phyloP scores from a whole-genome alignment of 2,888 invertebrate genomes.

The Epistrophe eligans region DNA sequence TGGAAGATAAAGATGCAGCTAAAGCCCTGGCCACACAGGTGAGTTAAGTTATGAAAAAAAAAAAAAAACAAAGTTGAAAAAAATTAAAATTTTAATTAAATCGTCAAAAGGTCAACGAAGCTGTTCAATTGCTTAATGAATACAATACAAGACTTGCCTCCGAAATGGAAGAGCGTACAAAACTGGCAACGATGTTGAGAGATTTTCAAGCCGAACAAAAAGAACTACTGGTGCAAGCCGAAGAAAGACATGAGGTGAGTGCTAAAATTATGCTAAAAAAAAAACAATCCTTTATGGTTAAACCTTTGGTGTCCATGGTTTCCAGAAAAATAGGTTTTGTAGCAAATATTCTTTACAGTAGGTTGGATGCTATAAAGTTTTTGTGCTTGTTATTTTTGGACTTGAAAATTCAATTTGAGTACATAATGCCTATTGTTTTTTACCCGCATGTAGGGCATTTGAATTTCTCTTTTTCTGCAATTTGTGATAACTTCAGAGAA shows the following conservation, averaged over 20 bases:
- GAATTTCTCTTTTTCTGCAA: no score
- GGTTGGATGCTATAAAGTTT: no score
- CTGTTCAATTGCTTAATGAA: constrained; percentile 92
- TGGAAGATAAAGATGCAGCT: constrained; percentile 93
- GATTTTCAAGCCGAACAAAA: constrained; percentile 95
- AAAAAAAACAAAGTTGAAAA: neutral
- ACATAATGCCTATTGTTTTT: no score
- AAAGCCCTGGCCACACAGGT: constrained; percentile 92
- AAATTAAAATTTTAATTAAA: neutral
- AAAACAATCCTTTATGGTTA: no score
- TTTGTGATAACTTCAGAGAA: no score
- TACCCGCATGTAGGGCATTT: no score
- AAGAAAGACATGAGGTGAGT: constrained; percentile 92
- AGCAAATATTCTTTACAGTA: no score
- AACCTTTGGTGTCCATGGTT: no score
- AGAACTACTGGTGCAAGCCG: constrained; percentile 93
- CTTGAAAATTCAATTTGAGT: no score
- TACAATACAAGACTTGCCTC: constrained; percentile 94
- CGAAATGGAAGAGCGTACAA: constrained; percentile 95
- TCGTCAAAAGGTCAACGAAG: constrained; percentile 87
- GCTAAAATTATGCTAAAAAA: neutral
- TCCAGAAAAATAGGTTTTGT: no score
- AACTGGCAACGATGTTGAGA: constrained; percentile 92
- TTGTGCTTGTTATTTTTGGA: no score
- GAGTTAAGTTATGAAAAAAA: neutral